Evolutionary conservation across 2,113 vertebrate genomes (phyloP).

Genomic region (Vulpes ferrilata): DNA sequence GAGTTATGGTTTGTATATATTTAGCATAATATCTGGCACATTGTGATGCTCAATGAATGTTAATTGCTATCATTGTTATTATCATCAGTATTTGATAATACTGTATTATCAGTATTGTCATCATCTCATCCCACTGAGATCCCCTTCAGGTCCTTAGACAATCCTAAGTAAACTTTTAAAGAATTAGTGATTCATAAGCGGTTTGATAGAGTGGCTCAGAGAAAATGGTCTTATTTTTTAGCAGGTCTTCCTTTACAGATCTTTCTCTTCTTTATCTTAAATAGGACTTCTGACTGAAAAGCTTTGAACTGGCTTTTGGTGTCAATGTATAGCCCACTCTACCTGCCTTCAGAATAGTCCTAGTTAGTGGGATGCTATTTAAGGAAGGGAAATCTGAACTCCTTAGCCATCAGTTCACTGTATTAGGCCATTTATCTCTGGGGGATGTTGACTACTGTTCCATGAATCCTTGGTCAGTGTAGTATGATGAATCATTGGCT

Average conservation of each 20-base stretch:
- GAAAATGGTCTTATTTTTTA: not conserved
- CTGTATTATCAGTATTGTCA: not conserved
- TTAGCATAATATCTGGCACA: not conserved
- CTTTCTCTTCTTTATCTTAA: conserved; percentile 35
- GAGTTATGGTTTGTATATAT: not conserved
- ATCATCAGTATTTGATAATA: not conserved
- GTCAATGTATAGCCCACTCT: not conserved
- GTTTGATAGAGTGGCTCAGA: not conserved
- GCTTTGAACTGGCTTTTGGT: not conserved
- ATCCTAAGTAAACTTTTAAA: conserved; percentile 31
- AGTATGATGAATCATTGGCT: not conserved
- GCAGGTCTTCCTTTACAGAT: not conserved
- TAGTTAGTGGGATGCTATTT: not conserved
- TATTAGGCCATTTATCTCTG: not conserved
- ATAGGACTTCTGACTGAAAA: not conserved
- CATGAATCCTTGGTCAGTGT: not conserved
- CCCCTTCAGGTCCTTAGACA: not conserved
- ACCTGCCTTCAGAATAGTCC: not conserved
- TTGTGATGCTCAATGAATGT: not conserved
- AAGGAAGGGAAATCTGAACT: not conserved
- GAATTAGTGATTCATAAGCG: not conserved
- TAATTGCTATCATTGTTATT: not conserved
- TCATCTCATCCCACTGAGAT: not conserved
- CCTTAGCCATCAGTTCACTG: not conserved
- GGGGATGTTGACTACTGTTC: not conserved